Evolutionary conservation across 2,797 vertebrate species (phyloP).

Genomic region (Halcyon chelicuti): DNA sequence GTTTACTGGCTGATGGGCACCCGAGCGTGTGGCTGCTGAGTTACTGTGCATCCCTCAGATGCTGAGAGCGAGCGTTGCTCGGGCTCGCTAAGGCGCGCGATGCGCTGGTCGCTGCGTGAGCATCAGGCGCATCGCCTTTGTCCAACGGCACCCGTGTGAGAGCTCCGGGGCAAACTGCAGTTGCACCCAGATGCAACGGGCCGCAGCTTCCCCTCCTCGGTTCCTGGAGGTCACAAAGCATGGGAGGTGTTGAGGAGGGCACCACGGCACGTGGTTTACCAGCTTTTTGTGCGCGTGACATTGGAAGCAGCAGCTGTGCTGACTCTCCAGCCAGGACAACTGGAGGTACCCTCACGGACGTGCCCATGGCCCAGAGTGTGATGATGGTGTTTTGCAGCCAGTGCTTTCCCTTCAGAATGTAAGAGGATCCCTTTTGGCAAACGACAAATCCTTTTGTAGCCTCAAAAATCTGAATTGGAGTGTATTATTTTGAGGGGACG

Average conservation of each 20-base stretch:
- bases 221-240: not conserved
- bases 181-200: not conserved
- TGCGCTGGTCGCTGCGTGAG: not conserved
- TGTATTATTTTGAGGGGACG: fast-evolving
- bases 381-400: not conserved
- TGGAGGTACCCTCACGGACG: not conserved
- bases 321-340: not conserved
- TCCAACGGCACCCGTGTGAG: not conserved
- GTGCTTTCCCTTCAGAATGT: slow-evolving; percentile 3
- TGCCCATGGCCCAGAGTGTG: fast-evolving
- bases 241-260: not conserved
- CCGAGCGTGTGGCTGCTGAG: not conserved
- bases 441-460: not conserved
- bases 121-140: not conserved
- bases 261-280: fast-evolving
- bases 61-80: not conserved
- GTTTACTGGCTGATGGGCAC: not conserved
- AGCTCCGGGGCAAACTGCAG: not conserved
- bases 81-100: not conserved
- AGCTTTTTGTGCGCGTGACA: not conserved
- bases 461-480: not conserved
- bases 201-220: not conserved
- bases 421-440: not conserved
- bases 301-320: not conserved
- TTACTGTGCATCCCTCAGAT: not conserved